Conservation (phyloP, 2,113 vertebrate genomes). For the Speoplatyrhinus poulsoni region DNA sequence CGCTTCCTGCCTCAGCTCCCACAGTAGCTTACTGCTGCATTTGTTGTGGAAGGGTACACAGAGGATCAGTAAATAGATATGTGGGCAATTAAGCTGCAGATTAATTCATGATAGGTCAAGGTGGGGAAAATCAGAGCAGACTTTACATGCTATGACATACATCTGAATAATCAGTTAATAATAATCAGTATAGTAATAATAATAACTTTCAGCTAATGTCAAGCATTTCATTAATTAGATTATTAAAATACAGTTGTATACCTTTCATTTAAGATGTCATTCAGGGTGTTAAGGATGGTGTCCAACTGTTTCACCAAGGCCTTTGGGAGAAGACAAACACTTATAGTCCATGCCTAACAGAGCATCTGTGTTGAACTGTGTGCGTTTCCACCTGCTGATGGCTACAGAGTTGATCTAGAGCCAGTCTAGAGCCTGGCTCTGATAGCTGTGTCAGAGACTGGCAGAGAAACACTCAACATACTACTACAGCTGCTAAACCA, state of each 20-base stretch:
- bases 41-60: not conserved
- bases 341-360: not conserved
- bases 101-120: too few relatives aligned
- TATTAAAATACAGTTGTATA: slow-evolving; percentile 59
- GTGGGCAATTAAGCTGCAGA: too few relatives aligned
- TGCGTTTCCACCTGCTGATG: slow-evolving; percentile 1
- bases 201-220: too few relatives aligned
- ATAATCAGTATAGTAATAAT: too few relatives aligned
- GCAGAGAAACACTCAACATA: too few relatives aligned
- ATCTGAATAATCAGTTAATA: too few relatives aligned
- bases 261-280: slow-evolving; percentile 98
- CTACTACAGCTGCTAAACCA: too few relatives aligned
- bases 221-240: too few relatives aligned
- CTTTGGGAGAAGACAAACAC: slow-evolving; percentile 59
- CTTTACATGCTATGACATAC: too few relatives aligned
- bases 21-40: slow-evolving; percentile 95
- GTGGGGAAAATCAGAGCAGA: too few relatives aligned
- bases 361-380: not conserved
- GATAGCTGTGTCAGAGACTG: not conserved
- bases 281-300: slow-evolving; percentile 92
- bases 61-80: too few relatives aligned
- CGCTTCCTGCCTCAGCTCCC: slow-evolving; percentile 96
- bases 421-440: too few relatives aligned
- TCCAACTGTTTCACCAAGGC: slow-evolving; percentile 97
- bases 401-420: slow-evolving; percentile 4